Evolutionary conservation across 2,888 invertebrate genomes (phyloP), one percentile per base, ranked within the genome.

Genomic region (Diadromus collaris): DNA sequence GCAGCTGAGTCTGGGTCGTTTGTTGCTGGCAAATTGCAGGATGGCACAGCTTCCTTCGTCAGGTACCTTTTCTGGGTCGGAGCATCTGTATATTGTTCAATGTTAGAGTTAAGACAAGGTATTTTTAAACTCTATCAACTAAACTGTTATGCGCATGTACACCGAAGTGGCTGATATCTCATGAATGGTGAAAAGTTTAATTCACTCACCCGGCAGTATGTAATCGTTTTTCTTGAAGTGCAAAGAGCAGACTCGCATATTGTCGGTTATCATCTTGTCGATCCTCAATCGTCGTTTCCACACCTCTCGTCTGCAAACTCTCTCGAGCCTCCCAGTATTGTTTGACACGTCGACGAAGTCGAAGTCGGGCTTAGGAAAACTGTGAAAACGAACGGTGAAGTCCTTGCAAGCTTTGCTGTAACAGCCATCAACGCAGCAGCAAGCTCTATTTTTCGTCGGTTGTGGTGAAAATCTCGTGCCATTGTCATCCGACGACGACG

Each of bases 221-320:
- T 78, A 76, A 73, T 73, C 78, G 6, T 24, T 34, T 41, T 46
- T 24, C 58, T 32, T 74, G 32, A 78, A 78, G 64, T 68, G 80
- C 75, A 80, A 54, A 38, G 80, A 80, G 29, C 78, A 76, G 10
- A 76, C 54, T 34, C 72, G 60, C 34, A 61, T 76, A 24, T 60
- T 44, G 2, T 65, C 44, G 9, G 70, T 70, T 4, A 70, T 70
- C 13, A n/a, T 24, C 21, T 21, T 78, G 2, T 63, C 51, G 21
- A 41, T 69, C 56, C 51, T 69, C 54, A 72, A 29, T 60, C 29
- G 58, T 51, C 19, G 46, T 5, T 1, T n/a, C 68, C 63, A 65
- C 29, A 56, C 29, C 4, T 69, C 69, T 0, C 64, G 64, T 56
- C 69, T 56, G 48, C n/a, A 38, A n/a, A 44, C 51, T 58, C 19